Conservation (phyloP, 1,140 invertebrate species). For the Panagrolaimus sp. region DNA sequence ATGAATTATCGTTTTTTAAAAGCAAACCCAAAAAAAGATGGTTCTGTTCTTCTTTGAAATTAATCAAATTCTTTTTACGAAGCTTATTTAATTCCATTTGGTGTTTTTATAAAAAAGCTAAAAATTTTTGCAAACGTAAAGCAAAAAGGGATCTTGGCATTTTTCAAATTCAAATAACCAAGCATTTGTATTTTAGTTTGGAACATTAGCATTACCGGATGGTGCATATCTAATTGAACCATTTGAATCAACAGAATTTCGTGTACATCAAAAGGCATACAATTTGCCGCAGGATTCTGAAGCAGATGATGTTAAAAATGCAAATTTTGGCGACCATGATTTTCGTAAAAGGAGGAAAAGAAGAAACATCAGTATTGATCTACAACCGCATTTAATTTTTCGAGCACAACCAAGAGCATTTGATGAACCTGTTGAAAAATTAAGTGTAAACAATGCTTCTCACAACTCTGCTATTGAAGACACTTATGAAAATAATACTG, state of each 20-base stretch:
- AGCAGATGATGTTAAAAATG: background rate
- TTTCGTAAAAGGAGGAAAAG: background rate
- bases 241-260: constrained; percentile 22
- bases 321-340: background rate
- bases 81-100: too few relatives aligned
- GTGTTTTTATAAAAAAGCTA: background rate
- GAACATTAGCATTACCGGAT: constrained; percentile 44
- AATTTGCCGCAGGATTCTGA: constrained; percentile 15
- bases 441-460: constrained; percentile 10
- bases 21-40: too few relatives aligned
- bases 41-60: too few relatives aligned
- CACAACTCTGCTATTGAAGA: constrained; percentile 1
- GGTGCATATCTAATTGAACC: constrained; percentile 55
- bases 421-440: constrained; percentile 12
- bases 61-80: too few relatives aligned
- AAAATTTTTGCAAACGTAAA: constrained; percentile 18
- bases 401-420: constrained; percentile 23
- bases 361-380: constrained; percentile 6
- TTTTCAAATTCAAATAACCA: constrained; percentile 6
- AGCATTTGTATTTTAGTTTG: constrained; percentile 36
- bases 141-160: constrained; percentile 15
- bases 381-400: constrained; percentile 39
- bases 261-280: constrained; percentile 15
- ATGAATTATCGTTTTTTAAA: too few relatives aligned
- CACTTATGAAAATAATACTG: constrained; percentile 9